Evolutionary conservation across 2,888 invertebrate species (phyloP).

Genomic region (Brassicogethes aeneus): DNA sequence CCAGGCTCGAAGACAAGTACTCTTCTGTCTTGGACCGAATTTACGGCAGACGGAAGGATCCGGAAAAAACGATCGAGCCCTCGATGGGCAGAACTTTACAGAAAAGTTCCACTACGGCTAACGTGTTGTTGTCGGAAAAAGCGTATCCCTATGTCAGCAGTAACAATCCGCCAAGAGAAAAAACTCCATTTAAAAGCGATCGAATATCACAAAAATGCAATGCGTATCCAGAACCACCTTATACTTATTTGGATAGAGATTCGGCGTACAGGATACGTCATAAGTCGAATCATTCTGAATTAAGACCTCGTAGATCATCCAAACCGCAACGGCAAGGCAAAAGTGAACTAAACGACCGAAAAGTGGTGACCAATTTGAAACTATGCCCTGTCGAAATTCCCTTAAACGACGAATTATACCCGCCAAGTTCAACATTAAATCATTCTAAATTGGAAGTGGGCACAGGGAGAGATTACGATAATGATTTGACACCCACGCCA

Average conservation of each 20-base stretch:
- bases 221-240: constrained; percentile 34
- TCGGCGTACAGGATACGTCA: constrained; percentile 34
- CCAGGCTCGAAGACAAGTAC: constrained; percentile 71
- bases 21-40: constrained; percentile 65
- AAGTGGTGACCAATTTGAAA: constrained; percentile 40
- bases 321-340: constrained; percentile 54
- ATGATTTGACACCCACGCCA: constrained; percentile 40
- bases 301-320: constrained; percentile 35
- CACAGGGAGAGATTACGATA: constrained; percentile 23
- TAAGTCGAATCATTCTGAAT: constrained; percentile 36
- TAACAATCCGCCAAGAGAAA: constrained; percentile 46
- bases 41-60: constrained; percentile 50
- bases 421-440: not conserved
- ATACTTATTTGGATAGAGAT: constrained; percentile 35
- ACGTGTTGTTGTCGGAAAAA: constrained; percentile 61
- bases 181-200: constrained; percentile 53
- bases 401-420: constrained; percentile 11
- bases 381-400: constrained; percentile 49
- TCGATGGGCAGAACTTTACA: constrained; percentile 44
- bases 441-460: not conserved
- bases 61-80: constrained; percentile 64
- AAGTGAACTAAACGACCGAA: constrained; percentile 51
- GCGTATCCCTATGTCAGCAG: constrained; percentile 49
- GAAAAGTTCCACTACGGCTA: constrained; percentile 59
- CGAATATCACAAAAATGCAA: constrained; percentile 26